Evolutionary conservation across 2,113 vertebrate species (phyloP), one percentile per base, ranked within the genome.

Genomic region (Trematomus loennbergii): DNA sequence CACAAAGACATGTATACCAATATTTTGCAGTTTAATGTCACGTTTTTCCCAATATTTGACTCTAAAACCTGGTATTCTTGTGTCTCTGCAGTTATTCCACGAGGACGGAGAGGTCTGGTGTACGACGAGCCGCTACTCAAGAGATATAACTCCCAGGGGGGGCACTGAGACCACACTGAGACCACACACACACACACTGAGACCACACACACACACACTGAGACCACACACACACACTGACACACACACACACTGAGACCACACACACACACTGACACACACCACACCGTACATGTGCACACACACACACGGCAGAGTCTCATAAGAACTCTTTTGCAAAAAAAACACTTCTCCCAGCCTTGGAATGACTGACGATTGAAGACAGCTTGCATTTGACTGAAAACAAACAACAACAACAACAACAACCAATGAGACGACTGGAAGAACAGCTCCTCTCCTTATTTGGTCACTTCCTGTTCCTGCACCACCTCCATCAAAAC

Each of bases 101-200:
- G 98, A 99, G 92, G 98, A 99, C 2, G 98, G 98, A 18, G 98
- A 99, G 86, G 98, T 97, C 91, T 99, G 98, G 96, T 99, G 50
- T 99, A 99, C 0, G 98, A 99, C 0, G 97, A 99, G 83, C 98
- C 98, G 1, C 95, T 99, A 69, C 65, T 99, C 92, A 99, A 99
- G 90, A 96, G 97, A 92, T 94, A 96, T 20, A 94, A 93, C 82
- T 96, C 96, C 82, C 94, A 92, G 83, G 96, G 96, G 90, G 96
- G 96, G 90, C 96, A 96, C 74, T 98, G 94, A 96, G 71, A 78
- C 43, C 0, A 0, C n/a, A n/a, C n/a, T n/a, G n/a, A n/a, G n/a
- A n/a, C n/a, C n/a, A n/a, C n/a, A n/a, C n/a, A n/a, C n/a, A n/a
- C n/a, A n/a, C n/a, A n/a, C n/a, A n/a, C n/a, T n/a, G n/a, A n/a